Evolutionary conservation across 1,140 invertebrate genomes (phyloP).

Genomic region (Holotrichia oblita): DNA sequence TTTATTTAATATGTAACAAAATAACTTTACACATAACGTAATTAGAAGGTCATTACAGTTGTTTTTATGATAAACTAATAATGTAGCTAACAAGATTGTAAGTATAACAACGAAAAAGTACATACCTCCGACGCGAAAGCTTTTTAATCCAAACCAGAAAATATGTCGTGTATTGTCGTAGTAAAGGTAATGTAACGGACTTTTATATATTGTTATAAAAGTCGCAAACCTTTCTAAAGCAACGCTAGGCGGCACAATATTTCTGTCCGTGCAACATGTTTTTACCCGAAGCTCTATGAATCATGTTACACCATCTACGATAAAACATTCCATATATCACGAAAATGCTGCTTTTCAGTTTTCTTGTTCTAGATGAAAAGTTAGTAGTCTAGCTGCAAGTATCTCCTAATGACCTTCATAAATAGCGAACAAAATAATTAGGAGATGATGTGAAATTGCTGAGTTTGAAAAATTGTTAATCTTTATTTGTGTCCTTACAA

Average conservation of each 20-base stretch:
- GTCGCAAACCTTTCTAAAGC: conserved; percentile 48
- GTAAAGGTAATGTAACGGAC: conserved; percentile 36
- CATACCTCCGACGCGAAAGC: not conserved
- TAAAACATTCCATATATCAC: conserved; percentile 46
- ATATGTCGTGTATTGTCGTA: conserved; percentile 5
- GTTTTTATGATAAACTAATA: too few species aligned
- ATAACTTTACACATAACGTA: too few species aligned
- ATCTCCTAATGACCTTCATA: conserved; percentile 26
- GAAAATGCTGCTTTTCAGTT: conserved; percentile 42
- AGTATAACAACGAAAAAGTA: not conserved
- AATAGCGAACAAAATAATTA: conserved; percentile 26
- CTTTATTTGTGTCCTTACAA: not conserved
- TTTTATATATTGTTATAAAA: conserved; percentile 48
- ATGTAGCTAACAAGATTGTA: not conserved
- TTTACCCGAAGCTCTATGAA: conserved; percentile 46
- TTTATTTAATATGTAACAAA: too few species aligned
- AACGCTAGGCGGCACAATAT: conserved; percentile 43
- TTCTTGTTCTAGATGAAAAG: conserved; percentile 21
- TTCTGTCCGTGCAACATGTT: conserved; percentile 48
- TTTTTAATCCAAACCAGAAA: conserved; percentile 17
- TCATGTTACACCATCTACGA: conserved; percentile 44
- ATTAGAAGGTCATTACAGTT: too few species aligned
- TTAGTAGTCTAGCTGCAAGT: not conserved
- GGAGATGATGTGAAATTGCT: not conserved
- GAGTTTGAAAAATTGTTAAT: not conserved